Evolutionary conservation across 1,140 invertebrate genomes (phyloP).

Genomic region (Drosophila pectinifera): DNA sequence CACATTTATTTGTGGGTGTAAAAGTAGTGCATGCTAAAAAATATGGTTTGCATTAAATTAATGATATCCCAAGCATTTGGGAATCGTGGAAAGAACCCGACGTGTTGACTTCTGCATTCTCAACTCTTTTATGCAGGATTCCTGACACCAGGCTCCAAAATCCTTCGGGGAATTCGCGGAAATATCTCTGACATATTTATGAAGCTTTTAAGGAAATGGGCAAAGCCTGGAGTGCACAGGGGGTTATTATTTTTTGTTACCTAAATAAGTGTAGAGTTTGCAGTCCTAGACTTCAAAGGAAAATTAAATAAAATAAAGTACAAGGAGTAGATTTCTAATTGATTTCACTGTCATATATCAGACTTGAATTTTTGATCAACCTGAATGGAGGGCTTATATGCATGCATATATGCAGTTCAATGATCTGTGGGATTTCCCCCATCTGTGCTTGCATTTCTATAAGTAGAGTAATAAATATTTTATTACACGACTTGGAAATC

Average conservation of each 20-base stretch:
- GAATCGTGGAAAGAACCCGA: constrained; percentile 8
- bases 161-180: constrained; percentile 5
- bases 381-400: not conserved
- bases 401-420: constrained; percentile 12
- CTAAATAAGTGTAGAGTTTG: no score
- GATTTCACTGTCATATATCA: not conserved
- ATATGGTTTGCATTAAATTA: constrained; percentile 13
- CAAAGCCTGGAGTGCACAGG: not conserved
- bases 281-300: no score
- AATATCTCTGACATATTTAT: constrained; percentile 26
- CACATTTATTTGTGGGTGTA: no score
- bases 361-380: constrained; percentile 30
- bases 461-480: constrained; percentile 47
- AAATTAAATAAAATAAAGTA: no score
- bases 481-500: constrained; percentile 30
- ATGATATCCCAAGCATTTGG: constrained; percentile 28
- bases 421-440: constrained; percentile 24
- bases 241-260: no score
- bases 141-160: constrained; percentile 10
- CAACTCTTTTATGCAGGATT: constrained; percentile 3
- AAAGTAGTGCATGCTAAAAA: not conserved
- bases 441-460: constrained; percentile 26
- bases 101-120: constrained; percentile 23
- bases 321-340: no score
- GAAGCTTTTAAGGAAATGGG: constrained; percentile 35